Conservation (phyloP, 2,797 vertebrate genomes). For the Dipus sagitta region DNA sequence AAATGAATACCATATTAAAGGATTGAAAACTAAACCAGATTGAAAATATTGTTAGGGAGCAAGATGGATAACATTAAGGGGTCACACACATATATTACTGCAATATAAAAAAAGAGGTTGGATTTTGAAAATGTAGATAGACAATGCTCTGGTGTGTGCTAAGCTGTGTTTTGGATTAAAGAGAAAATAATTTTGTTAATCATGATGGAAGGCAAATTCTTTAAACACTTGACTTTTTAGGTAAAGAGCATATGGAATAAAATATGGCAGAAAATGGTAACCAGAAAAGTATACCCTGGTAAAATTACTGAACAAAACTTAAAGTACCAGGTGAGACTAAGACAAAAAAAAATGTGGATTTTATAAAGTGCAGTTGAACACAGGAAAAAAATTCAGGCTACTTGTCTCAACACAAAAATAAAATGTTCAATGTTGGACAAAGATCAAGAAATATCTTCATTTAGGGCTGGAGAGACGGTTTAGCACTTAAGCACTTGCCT, state of each 20-base stretch:
- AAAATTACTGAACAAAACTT: conserved; percentile 22
- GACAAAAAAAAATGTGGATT: background rate
- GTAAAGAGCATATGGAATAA: background rate
- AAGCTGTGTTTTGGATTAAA: conserved; percentile 16
- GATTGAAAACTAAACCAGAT: background rate
- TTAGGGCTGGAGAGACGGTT: background rate
- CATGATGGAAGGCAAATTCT: background rate
- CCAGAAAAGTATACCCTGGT: background rate
- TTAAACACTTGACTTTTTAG: conserved; percentile 16
- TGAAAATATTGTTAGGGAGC: background rate
- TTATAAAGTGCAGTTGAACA: background rate
- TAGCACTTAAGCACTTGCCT: too few relatives aligned
- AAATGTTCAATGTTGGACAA: background rate
- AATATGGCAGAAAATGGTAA: background rate
- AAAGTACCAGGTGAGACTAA: background rate
- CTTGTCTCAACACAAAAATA: background rate
- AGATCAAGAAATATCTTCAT: background rate
- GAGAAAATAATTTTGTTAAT: conserved; percentile 13
- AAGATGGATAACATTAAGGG: background rate
- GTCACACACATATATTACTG: background rate
- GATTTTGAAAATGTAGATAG: background rate
- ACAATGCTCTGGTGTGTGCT: background rate
- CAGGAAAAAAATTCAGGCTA: background rate
- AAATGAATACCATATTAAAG: background rate
- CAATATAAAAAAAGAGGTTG: conserved; percentile 20